Conservation (phyloP, 2,797 vertebrate species). For the Parauchenoglanis ngamensis region DNA sequence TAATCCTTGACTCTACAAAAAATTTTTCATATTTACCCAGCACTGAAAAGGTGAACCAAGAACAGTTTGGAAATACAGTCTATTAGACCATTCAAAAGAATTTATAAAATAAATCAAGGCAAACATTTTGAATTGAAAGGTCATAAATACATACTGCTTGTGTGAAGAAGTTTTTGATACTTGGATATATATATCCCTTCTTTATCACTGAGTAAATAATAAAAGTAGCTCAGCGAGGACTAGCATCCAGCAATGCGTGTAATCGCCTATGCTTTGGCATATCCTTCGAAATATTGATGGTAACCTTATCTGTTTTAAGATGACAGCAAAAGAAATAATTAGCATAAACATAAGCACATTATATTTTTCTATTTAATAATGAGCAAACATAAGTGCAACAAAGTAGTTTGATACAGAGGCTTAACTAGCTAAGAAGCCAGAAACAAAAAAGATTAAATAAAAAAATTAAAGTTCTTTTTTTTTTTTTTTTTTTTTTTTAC, state of each 20-base stretch:
- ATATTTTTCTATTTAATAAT: constrained; percentile 36
- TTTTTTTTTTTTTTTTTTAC: background rate
- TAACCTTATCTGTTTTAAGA: constrained; percentile 29
- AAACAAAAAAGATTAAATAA: constrained; percentile 34
- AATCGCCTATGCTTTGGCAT: constrained; percentile 49
- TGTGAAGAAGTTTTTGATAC: constrained; percentile 46
- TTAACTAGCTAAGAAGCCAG: constrained; percentile 36
- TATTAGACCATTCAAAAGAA: constrained; percentile 50
- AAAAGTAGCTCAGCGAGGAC: constrained; percentile 33
- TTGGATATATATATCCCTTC: constrained; percentile 49
- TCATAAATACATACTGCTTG: constrained; percentile 51
- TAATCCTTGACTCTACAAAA: constrained; percentile 38
- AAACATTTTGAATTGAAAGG: constrained; percentile 51
- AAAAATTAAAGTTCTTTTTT: constrained; percentile 10
- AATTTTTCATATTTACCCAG: constrained; percentile 26
- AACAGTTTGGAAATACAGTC: constrained; percentile 38
- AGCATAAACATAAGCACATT: constrained; percentile 47
- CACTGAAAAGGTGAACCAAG: constrained; percentile 26
- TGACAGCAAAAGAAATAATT: constrained; percentile 43
- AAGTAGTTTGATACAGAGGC: constrained; percentile 35
- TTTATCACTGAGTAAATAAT: constrained; percentile 20
- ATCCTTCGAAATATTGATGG: constrained; percentile 46
- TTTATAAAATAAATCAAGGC: constrained; percentile 57
- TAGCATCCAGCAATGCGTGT: background rate
- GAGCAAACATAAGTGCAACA: constrained; percentile 33